Conservation (phyloP, 2,797 vertebrate genomes). For the Sebastes flavidus region DNA sequence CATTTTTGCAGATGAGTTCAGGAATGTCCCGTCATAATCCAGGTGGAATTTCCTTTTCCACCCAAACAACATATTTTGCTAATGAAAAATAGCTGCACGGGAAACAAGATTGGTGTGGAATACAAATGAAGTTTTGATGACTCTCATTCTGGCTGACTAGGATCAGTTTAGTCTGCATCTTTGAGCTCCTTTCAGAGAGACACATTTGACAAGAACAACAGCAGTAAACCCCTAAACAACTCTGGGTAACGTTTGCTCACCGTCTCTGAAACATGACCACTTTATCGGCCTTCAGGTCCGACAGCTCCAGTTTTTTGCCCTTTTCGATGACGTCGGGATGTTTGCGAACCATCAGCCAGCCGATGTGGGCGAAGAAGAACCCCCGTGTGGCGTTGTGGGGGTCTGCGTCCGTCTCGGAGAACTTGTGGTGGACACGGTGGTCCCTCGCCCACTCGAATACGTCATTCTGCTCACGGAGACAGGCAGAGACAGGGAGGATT, state of each 20-base stretch:
- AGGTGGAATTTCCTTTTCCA: neutral
- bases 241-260: conserved; percentile 71
- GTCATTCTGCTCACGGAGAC: conserved; percentile 85
- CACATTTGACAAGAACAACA: neutral
- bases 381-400: conserved; percentile 91
- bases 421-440: conserved; percentile 94
- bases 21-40: neutral
- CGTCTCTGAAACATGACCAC: conserved; percentile 94
- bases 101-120: neutral
- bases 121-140: neutral
- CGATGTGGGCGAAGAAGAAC: conserved; percentile 95
- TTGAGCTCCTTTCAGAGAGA: neutral
- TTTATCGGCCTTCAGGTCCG: conserved; percentile 87
- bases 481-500: conserved; percentile 3
- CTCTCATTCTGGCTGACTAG: neutral
- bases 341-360: conserved; percentile 95
- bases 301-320: conserved; percentile 87
- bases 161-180: neutral
- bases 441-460: conserved; percentile 93
- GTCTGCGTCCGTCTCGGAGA: conserved; percentile 92
- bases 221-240: neutral
- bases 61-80: neutral
- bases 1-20: neutral
- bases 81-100: neutral
- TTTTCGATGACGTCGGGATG: conserved; percentile 93